A percentile compares a stretch with the other conserved stretches of the same genome.
Conservation (phyloP, 2,888 invertebrate species). For the Cryptus viduatorius region DNA sequence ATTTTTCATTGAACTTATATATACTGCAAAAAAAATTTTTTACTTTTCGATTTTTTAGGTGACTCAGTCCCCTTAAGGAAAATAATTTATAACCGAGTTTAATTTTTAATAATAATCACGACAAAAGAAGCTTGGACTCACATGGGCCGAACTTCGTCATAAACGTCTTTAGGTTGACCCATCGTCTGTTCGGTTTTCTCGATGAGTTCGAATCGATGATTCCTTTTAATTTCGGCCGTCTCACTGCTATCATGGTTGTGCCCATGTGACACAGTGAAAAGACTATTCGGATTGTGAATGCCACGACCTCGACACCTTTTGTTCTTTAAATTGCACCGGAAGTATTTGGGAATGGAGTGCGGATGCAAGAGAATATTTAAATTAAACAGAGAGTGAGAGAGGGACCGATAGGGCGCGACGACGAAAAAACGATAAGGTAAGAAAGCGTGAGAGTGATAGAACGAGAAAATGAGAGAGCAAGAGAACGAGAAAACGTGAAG, state of each 20-base stretch:
- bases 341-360: neutral
- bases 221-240: neutral
- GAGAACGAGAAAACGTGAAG: too few relatives aligned
- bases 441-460: too few relatives aligned
- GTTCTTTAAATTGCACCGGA: slow-evolving; percentile 12
- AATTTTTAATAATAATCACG: neutral
- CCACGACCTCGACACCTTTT: neutral
- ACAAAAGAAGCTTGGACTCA: neutral
- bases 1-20: too few relatives aligned
- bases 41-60: too few relatives aligned
- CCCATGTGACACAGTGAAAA: neutral
- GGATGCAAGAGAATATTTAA: too few relatives aligned
- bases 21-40: too few relatives aligned
- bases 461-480: too few relatives aligned
- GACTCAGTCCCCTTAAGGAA: too few relatives aligned
- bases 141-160: slow-evolving; percentile 2
- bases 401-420: too few relatives aligned
- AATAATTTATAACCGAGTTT: too few relatives aligned
- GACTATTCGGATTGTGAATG: neutral
- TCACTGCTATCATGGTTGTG: slow-evolving; percentile 13
- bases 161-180: slow-evolving; percentile 2
- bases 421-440: too few relatives aligned
- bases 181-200: slow-evolving; percentile 6
- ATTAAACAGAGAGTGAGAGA: neutral
- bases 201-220: slow-evolving; percentile 5